Evolutionary conservation across 2,113 vertebrate species (phyloP), one percentile per base, ranked within the genome.

Genomic region (Speoplatyrhinus poulsoni): DNA sequence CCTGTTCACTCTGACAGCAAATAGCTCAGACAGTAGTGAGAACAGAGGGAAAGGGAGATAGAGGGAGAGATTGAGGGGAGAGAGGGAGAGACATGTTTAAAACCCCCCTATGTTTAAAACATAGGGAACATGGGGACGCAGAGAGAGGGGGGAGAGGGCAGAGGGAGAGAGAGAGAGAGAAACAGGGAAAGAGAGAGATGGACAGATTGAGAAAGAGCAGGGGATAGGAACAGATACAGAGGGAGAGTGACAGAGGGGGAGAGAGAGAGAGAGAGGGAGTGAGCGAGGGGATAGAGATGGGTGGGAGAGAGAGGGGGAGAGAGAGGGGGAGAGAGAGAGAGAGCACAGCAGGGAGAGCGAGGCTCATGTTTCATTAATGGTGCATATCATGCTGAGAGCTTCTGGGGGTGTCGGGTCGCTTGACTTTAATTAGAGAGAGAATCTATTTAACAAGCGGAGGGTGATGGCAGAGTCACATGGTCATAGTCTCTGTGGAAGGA

Each of bases 321-420:
- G 13, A 13, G 36, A 60, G 72, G 53, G 36, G 53, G 19, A 55
- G 52, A 26, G 26, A 19, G 19, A 19, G 19, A 26, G 26, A 26
- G 26, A 26, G 2, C 26, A 26, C 26, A 26, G 26, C 26, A 26
- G 26, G 67, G 17, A 32, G 17, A 54, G 41, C 36, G 67, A 48
- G 59, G 36, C 71, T 82, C 72, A 82, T 84, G 77, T 79, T 82
- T 84, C 73, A 82, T 85, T 84, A 76, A 83, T 76, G n/a, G 19
- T 62, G 70, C 71, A 7, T 46, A 58, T 75, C 58, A 59, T 67
- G 17, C 41, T 17, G 13, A 19, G 7, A 33, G 50, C 55, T n/a
- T 63, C 9, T 12, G 47, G 26, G 56, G 5, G 56, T 11, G 56
- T 8, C 7, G 55, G 49, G 54, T 12, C 4, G 54, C 16, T 73